Base-by-base conservation (phyloP, 2,797 vertebrate genomes). In the Cirrhinus molitorella region DNA sequence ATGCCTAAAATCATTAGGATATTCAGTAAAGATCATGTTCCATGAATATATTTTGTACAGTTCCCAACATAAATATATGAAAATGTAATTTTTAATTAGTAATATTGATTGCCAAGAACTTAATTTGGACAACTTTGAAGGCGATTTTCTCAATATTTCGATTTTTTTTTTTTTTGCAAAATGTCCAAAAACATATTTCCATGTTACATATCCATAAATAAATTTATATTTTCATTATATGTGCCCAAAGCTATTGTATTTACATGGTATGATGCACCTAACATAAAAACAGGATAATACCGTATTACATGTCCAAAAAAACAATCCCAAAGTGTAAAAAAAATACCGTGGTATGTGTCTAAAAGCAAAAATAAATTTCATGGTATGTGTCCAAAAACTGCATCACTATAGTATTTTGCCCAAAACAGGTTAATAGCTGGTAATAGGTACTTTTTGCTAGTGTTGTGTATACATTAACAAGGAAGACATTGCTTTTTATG, bases 381-480 rank as follows among this genome's bases (percentile, higher is more conserved):
- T 4, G 31, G 61, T 9, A 34, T 31, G 8, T 65, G 61, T 34
- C 61, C 28, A 67, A 6, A 68, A n/a, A 40, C 37, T n/a, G 37
- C 23, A 43, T n/a, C n/a, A 23, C 37, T 3, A 43, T 43, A 3
- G 66, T 43, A 14, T 21, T 43, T 68, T 21, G 8, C 10, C 1
- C 10, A 1, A 34, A 65, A 21, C 17, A 65, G 3, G 3, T 65
- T 66, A 66, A 21, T 31, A 66, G 31, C 17, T 11, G 17, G 31
- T 37, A 63, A 12, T 66, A 8, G 40, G n/a, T 70, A 4, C n/a
- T 70, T 47, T 59, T 61, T 49, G 31, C 37, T 34, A 37, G 71
- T 66, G 71, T 53, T 75, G 31, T 73, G 19, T 79, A 40, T 73
- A 53, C 5, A 43, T 75, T 82, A 75, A 82, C 9, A 75, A n/a